phyloP scores from a whole-genome alignment of 2,888 invertebrate species.

The Mechanitis mazaeus region DNA sequence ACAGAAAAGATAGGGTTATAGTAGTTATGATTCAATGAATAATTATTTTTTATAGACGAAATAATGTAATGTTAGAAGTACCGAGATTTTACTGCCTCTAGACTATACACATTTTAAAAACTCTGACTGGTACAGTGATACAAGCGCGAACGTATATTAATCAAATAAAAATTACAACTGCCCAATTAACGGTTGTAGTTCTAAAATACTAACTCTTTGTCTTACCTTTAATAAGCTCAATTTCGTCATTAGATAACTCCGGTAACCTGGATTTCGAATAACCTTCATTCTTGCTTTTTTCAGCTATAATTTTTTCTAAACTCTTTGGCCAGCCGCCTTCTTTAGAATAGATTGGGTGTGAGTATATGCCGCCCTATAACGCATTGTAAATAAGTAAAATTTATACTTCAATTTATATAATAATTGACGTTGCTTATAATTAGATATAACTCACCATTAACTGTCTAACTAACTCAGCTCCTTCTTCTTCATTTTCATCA shows the following conservation, averaged over 20 bases:
- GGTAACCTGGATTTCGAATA: constrained; percentile 61
- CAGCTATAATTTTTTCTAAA: constrained; percentile 15
- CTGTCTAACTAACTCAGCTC: constrained; percentile 53
- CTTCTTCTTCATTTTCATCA: constrained; percentile 62
- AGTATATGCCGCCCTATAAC: constrained; percentile 30
- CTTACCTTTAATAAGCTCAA: constrained; percentile 46
- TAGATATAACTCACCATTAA: constrained; percentile 14
- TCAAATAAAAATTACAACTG: too few species aligned
- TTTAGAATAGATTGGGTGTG: constrained; percentile 28
- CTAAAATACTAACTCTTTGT: constrained; percentile 27
- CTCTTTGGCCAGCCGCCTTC: constrained; percentile 32
- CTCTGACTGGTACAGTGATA: too few species aligned
- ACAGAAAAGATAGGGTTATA: too few species aligned
- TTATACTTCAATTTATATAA: neutral
- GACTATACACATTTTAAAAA: too few species aligned
- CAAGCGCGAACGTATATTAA: too few species aligned
- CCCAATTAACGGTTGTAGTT: too few species aligned
- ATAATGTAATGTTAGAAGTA: too few species aligned
- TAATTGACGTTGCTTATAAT: constrained; percentile 25
- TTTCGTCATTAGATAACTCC: constrained; percentile 47
- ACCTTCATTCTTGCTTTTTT: constrained; percentile 41
- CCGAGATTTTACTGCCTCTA: too few species aligned
- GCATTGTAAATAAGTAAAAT: constrained; percentile 17
- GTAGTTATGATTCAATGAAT: too few species aligned
- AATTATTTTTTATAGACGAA: too few species aligned